phyloP scores from a whole-genome alignment of 2,113 vertebrate genomes.

The Haemorhous mexicanus region DNA sequence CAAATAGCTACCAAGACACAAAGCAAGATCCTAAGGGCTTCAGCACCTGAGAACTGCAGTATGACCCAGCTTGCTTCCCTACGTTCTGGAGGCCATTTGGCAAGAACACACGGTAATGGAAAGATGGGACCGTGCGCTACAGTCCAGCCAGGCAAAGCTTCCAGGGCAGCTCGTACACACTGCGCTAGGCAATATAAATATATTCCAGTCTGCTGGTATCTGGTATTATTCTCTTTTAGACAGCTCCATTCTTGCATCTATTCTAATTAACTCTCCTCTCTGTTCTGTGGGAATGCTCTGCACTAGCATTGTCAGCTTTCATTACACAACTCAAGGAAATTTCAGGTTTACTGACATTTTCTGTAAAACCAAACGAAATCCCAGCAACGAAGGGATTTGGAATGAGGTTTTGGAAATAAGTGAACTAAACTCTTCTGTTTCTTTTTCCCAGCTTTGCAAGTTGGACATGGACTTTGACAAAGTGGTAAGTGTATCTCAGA shows the following conservation, averaged over 20 bases:
- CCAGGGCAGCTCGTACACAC: neutral
- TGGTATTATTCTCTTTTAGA: neutral
- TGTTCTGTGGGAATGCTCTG: neutral
- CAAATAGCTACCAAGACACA: neutral
- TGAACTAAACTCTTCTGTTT: neutral
- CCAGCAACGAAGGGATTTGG: neutral
- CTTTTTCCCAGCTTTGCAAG: neutral
- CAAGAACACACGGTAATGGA: neutral
- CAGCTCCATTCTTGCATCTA: neutral
- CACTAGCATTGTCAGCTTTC: neutral
- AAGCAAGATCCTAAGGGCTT: neutral
- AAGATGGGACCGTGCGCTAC: accelerated
- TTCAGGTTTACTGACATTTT: neutral
- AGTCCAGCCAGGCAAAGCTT: neutral
- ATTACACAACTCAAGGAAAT: neutral
- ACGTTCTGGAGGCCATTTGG: neutral
- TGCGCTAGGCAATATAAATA: neutral
- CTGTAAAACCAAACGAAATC: neutral
- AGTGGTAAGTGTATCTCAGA: neutral
- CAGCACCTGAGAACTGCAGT: neutral
- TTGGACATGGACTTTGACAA: neutral
- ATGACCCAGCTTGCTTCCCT: neutral
- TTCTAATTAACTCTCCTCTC: neutral
- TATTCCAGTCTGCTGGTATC: neutral
- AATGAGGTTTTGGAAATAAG: neutral